Conservation (phyloP, 2,113 vertebrate genomes). For the Labrus mixtus region DNA sequence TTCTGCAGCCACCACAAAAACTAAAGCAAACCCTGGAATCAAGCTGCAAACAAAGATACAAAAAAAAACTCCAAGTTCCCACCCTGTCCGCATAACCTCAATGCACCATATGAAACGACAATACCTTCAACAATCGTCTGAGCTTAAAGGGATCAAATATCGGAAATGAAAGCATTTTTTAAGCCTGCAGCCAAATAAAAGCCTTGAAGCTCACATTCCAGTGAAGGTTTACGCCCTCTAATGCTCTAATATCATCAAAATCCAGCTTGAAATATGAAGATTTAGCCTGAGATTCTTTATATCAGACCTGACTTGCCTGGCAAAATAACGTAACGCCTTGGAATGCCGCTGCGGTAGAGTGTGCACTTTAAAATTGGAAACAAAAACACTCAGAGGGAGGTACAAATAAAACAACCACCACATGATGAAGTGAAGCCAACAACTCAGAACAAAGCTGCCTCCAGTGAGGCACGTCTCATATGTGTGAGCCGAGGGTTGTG, state of each 20-base stretch:
- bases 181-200: constrained; percentile 45
- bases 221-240: constrained; percentile 45
- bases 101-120: constrained; percentile 59
- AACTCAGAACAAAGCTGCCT: constrained; percentile 57
- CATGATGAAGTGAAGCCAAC: constrained; percentile 54
- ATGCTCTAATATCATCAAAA: constrained; percentile 59
- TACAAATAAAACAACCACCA: constrained; percentile 8
- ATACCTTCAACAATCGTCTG: constrained; percentile 43
- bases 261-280: constrained; percentile 66
- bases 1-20: not conserved
- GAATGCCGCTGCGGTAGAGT: constrained; percentile 41
- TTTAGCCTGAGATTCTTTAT: constrained; percentile 41
- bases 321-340: constrained; percentile 35
- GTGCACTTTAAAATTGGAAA: constrained; percentile 57
- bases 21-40: constrained; percentile 10
- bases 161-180: constrained; percentile 74
- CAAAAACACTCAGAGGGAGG: constrained; percentile 34
- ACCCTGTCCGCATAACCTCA: not conserved
- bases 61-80: constrained; percentile 4
- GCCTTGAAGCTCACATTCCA: constrained; percentile 63
- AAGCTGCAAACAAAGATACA: constrained; percentile 1
- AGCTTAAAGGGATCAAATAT: constrained; percentile 56
- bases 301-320: constrained; percentile 34
- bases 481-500: constrained; percentile 21
- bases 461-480: constrained; percentile 27